Conservation (phyloP, 2,888 invertebrate genomes). For the Cosmia trapezina region DNA sequence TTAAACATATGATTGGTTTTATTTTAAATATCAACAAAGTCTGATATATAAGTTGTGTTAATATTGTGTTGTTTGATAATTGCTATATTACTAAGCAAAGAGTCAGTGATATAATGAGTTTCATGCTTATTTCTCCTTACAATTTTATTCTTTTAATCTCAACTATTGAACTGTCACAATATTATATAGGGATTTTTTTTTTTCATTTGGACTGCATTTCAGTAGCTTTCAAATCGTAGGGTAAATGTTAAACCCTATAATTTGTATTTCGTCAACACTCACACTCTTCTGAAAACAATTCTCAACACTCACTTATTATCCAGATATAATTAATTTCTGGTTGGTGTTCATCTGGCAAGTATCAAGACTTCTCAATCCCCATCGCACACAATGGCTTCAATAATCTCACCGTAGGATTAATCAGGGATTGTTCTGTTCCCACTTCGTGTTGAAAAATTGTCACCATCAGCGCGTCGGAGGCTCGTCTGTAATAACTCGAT, state of each 20-base stretch:
- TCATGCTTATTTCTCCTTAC: neutral
- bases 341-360: slow-evolving; percentile 44
- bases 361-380: slow-evolving; percentile 71
- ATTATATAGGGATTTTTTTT: neutral
- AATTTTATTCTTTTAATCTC: neutral
- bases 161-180: neutral
- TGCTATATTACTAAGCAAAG: neutral
- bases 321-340: neutral
- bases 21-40: neutral
- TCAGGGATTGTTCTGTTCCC: slow-evolving; percentile 86
- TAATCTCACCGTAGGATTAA: slow-evolving; percentile 87
- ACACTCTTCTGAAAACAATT: neutral
- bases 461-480: slow-evolving; percentile 83
- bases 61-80: too few species aligned
- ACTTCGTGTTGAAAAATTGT: slow-evolving; percentile 87
- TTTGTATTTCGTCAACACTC: neutral
- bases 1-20: neutral
- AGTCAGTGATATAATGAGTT: neutral
- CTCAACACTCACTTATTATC: neutral
- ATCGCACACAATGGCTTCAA: slow-evolving; percentile 76
- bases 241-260: neutral
- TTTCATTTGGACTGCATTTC: neutral
- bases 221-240: neutral
- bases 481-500: slow-evolving; percentile 79
- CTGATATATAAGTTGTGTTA: too few species aligned